Conservation (phyloP, 2,888 invertebrate genomes). For the Pachycephus smyrnensis region DNA sequence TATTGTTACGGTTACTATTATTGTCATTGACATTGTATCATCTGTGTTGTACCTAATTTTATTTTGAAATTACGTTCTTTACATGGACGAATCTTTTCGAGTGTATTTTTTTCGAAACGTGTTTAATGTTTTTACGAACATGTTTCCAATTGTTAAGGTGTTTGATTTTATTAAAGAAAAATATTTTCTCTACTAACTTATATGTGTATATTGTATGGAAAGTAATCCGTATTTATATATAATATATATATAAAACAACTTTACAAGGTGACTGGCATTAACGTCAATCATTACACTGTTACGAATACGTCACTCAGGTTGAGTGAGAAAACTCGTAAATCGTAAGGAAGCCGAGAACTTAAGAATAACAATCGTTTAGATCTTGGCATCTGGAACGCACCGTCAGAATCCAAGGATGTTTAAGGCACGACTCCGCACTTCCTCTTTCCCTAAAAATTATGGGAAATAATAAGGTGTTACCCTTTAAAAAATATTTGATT, state of each 20-base stretch:
- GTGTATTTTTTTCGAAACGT: background rate
- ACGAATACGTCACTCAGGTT: slow-evolving; percentile 17
- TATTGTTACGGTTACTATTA: slow-evolving; percentile 16
- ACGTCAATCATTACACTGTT: slow-evolving; percentile 32
- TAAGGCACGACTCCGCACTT: slow-evolving; percentile 72
- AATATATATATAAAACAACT: slow-evolving; percentile 36
- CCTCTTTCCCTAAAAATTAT: slow-evolving; percentile 68
- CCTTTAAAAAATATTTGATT: background rate
- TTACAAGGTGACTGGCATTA: slow-evolving; percentile 36
- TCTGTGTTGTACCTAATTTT: slow-evolving; percentile 11
- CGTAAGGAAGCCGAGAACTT: slow-evolving; percentile 20
- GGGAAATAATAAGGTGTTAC: background rate
- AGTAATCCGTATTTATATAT: slow-evolving; percentile 34
- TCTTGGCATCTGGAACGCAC: slow-evolving; percentile 58
- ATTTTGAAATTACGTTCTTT: background rate
- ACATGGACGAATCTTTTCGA: background rate
- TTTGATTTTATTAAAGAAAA: slow-evolving; percentile 30
- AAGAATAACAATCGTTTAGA: slow-evolving; percentile 42
- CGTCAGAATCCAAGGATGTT: slow-evolving; percentile 75
- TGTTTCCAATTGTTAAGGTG: slow-evolving; percentile 11
- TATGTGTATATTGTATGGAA: slow-evolving; percentile 38
- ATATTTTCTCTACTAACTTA: slow-evolving; percentile 30
- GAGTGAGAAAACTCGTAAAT: background rate
- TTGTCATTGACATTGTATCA: background rate
- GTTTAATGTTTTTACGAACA: background rate